Evolutionary conservation across 1,140 invertebrate genomes (phyloP).

Genomic region (Neuroterus valhalla): DNA sequence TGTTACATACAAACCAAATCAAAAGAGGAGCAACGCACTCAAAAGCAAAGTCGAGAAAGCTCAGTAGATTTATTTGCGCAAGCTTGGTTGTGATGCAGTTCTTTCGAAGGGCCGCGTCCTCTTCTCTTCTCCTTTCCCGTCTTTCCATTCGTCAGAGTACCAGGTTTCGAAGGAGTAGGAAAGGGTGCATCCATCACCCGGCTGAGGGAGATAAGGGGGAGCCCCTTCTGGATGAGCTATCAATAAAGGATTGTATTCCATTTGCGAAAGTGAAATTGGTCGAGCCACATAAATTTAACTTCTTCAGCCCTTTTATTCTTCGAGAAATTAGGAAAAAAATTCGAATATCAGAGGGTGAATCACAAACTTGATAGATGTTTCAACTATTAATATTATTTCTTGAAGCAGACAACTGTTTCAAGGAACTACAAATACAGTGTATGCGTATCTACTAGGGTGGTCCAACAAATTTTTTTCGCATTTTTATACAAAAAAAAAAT

Average conservation of each 20-base stretch:
- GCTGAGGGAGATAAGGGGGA: constrained; percentile 65
- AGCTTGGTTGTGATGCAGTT: constrained; percentile 32
- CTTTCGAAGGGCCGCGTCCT: constrained; percentile 28
- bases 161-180: constrained; percentile 48
- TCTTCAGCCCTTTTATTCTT: neutral
- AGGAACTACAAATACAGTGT: too few species aligned
- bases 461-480: too few species aligned
- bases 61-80: constrained; percentile 45
- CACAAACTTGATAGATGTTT: too few species aligned
- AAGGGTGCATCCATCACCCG: constrained; percentile 65
- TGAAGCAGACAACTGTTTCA: too few species aligned
- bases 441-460: too few species aligned
- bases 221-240: constrained; percentile 59
- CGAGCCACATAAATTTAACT: constrained; percentile 61
- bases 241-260: constrained; percentile 61
- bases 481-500: too few species aligned
- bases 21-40: constrained; percentile 43
- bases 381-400: too few species aligned
- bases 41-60: constrained; percentile 41
- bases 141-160: constrained; percentile 17
- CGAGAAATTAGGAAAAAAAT: neutral
- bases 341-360: too few species aligned
- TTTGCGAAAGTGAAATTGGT: constrained; percentile 67
- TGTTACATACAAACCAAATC: constrained; percentile 27
- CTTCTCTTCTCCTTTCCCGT: constrained; percentile 10